These are phyloP conservation scores for Drosophila kokeensis DNA, from an alignment of 2,888 invertebrate genomes.

Conservation along the genomic window DNA sequence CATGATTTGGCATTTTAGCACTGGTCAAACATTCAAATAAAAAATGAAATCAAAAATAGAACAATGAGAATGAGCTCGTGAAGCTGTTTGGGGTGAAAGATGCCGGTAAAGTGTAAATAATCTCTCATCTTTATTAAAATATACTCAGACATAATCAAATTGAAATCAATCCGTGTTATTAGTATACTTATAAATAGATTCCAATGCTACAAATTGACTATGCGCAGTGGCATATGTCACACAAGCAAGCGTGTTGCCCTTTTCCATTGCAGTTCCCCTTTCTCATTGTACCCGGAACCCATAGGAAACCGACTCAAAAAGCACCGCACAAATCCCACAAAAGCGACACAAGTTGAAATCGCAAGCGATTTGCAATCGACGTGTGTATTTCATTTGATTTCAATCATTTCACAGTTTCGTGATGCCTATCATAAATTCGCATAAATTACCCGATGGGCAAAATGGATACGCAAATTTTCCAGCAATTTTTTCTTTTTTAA, in stretches of 20 bases:
- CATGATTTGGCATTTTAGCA: slow-evolving; percentile 66
- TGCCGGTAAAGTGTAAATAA: not conserved
- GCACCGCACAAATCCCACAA: slow-evolving; percentile 12
- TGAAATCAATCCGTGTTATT: not conserved
- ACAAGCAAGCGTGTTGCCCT: slow-evolving; percentile 11
- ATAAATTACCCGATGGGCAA: slow-evolving; percentile 59
- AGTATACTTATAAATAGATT: slow-evolving; percentile 1
- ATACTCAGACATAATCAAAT: not conserved
- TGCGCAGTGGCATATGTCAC: slow-evolving; percentile 34
- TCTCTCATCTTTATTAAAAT: not conserved
- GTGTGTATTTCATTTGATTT: slow-evolving; percentile 43
- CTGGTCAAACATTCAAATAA: slow-evolving; percentile 25
- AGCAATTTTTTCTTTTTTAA: slow-evolving; percentile 17
- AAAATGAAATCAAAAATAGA: slow-evolving; percentile 17
- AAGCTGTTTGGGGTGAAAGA: not conserved
- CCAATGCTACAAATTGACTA: slow-evolving; percentile 1
- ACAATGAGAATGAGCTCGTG: not conserved
- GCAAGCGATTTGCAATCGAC: slow-evolving; percentile 23
- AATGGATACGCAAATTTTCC: slow-evolving; percentile 77
- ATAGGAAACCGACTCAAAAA: slow-evolving; percentile 15
- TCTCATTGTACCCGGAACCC: not conserved
- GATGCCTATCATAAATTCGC: slow-evolving; percentile 77
- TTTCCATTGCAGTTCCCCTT: not conserved
- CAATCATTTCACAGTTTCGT: slow-evolving; percentile 50
- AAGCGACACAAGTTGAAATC: slow-evolving; percentile 35